A percentile compares a stretch with the other conserved stretches of the same genome.
Evolutionary conservation across 2,113 vertebrate species (phyloP).

Genomic region (Percopsis transmontana): DNA sequence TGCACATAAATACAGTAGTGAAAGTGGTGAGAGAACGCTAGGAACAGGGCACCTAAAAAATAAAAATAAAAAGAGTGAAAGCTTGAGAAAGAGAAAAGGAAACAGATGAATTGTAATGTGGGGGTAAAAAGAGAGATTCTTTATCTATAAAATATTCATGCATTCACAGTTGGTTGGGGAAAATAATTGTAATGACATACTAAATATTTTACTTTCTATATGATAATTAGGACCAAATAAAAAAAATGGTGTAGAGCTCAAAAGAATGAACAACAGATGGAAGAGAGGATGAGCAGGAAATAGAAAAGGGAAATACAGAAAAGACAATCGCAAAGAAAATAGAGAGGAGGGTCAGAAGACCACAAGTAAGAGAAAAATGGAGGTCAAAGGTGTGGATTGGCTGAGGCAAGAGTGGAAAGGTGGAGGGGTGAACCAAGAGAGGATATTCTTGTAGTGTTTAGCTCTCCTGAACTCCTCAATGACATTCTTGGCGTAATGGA

Average conservation of each 20-base stretch:
- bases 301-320: background rate
- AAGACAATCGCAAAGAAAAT: background rate
- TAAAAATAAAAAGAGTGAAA: background rate
- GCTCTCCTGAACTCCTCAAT: slow-evolving; percentile 97
- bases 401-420: background rate
- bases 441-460: slow-evolving; percentile 99
- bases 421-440: slow-evolving; percentile 42
- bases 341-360: background rate
- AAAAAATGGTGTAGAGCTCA: background rate
- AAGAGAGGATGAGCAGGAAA: background rate
- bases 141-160: no score
- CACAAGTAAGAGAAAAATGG: background rate
- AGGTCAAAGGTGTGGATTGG: background rate
- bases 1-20: background rate
- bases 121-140: background rate
- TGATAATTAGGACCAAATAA: no score
- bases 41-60: background rate
- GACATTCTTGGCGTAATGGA: slow-evolving; percentile 89
- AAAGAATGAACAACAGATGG: background rate
- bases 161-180: no score
- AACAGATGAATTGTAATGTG: background rate
- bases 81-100: background rate
- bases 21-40: background rate
- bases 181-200: no score
- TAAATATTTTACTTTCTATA: no score